A percentile compares a stretch with the other conserved stretches of the same genome.
Conservation (phyloP, 2,888 invertebrate species). For the Sicus ferrugineus region DNA sequence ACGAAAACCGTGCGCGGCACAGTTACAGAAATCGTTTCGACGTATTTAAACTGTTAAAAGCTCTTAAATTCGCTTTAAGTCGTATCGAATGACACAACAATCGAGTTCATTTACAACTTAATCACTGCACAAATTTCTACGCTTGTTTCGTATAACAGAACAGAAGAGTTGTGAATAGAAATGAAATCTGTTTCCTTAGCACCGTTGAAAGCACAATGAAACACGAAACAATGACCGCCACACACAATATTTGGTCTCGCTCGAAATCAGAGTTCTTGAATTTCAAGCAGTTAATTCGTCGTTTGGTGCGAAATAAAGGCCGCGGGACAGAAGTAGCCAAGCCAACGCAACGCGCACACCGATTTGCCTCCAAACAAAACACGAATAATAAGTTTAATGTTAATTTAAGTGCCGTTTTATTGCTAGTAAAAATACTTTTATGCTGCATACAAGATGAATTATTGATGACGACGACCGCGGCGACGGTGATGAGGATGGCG, state of each 20-base stretch:
- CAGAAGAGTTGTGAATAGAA: too few relatives aligned
- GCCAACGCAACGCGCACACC: neutral
- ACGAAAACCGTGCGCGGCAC: too few relatives aligned
- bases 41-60: too few relatives aligned
- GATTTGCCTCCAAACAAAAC: neutral
- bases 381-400: slow-evolving; percentile 49
- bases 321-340: too few relatives aligned
- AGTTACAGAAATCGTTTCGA: too few relatives aligned
- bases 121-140: neutral
- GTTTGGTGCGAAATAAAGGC: neutral
- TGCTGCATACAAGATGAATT: slow-evolving; percentile 38
- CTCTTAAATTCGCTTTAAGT: too few relatives aligned
- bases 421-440: slow-evolving; percentile 56
- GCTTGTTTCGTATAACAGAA: neutral
- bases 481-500: neutral
- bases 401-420: slow-evolving; percentile 62
- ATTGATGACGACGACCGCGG: slow-evolving; percentile 28
- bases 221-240: too few relatives aligned
- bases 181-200: neutral
- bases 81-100: too few relatives aligned
- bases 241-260: slow-evolving; percentile 4
- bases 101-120: too few relatives aligned
- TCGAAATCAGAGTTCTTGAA: neutral
- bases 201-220: too few relatives aligned
- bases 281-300: neutral